Conservation (phyloP, 2,888 invertebrate genomes). For the Alviniconcha strummeri region DNA sequence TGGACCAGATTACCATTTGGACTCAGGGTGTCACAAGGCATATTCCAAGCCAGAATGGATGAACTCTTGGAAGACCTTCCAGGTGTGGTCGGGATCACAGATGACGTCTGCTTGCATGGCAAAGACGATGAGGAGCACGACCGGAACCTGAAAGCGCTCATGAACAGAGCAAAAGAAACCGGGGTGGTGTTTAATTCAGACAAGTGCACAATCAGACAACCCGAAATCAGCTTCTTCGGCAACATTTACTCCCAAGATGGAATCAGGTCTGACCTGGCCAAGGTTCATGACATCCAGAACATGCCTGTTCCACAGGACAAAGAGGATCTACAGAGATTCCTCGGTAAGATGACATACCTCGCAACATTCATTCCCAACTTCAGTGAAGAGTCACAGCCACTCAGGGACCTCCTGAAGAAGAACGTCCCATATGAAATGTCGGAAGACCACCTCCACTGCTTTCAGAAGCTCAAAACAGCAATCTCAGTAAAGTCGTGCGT, state of each 20-base stretch:
- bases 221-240: slow-evolving; percentile 14
- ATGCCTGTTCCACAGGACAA: slow-evolving; percentile 36
- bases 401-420: slow-evolving; percentile 38
- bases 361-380: slow-evolving; percentile 35
- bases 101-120: slow-evolving; percentile 34
- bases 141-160: slow-evolving; percentile 29
- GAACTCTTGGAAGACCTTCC: slow-evolving; percentile 35
- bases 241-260: slow-evolving; percentile 25
- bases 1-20: slow-evolving; percentile 43
- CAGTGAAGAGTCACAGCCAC: slow-evolving; percentile 7
- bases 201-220: slow-evolving; percentile 28
- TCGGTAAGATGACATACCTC: slow-evolving; percentile 40
- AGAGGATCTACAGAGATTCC: slow-evolving; percentile 39
- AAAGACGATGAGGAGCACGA: slow-evolving; percentile 36
- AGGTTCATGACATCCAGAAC: slow-evolving; percentile 24
- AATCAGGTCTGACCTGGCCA: too few species aligned
- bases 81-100: slow-evolving; percentile 36
- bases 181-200: slow-evolving; percentile 38
- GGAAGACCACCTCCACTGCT: slow-evolving; percentile 34
- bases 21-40: slow-evolving; percentile 36
- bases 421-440: slow-evolving; percentile 37
- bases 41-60: slow-evolving; percentile 43
- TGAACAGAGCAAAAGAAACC: slow-evolving; percentile 25
- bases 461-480: slow-evolving; percentile 27
- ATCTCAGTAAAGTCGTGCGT: slow-evolving; percentile 23